Evolutionary conservation across 2,888 invertebrate genomes (phyloP).

Genomic region (Pyrrhia umbra): DNA sequence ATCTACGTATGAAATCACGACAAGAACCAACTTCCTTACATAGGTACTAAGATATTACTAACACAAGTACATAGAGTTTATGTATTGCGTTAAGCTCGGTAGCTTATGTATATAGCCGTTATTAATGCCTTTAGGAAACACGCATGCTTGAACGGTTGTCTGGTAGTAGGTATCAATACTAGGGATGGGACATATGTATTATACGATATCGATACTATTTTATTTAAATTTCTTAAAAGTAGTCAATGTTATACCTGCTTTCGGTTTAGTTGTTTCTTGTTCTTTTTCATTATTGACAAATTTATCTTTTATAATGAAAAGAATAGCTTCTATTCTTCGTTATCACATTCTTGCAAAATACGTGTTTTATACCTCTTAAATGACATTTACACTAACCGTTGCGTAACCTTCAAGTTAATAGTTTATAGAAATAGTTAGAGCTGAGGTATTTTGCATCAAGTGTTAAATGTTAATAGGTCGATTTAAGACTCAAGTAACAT

Average conservation of each 20-base stretch:
- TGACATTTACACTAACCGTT: constrained; percentile 32
- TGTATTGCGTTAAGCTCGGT: constrained; percentile 24
- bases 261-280: too few species aligned
- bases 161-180: constrained; percentile 52
- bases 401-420: constrained; percentile 28
- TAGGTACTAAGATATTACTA: constrained; percentile 12
- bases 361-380: background rate
- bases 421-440: constrained; percentile 41
- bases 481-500: constrained; percentile 8
- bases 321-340: background rate
- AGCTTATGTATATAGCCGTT: constrained; percentile 55
- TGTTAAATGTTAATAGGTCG: constrained; percentile 39
- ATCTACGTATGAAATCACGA: constrained; percentile 17
- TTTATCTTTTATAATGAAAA: background rate
- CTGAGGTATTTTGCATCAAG: constrained; percentile 23
- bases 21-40: constrained; percentile 8
- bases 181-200: constrained; percentile 52
- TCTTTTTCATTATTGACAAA: background rate
- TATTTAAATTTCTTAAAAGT: too few species aligned
- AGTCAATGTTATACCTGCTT: too few species aligned
- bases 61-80: constrained; percentile 27
- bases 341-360: background rate
- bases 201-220: constrained; percentile 16
- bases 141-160: constrained; percentile 65
- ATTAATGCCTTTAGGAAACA: constrained; percentile 74